phyloP scores from a whole-genome alignment of 2,113 vertebrate genomes.

The Scortum barcoo region DNA sequence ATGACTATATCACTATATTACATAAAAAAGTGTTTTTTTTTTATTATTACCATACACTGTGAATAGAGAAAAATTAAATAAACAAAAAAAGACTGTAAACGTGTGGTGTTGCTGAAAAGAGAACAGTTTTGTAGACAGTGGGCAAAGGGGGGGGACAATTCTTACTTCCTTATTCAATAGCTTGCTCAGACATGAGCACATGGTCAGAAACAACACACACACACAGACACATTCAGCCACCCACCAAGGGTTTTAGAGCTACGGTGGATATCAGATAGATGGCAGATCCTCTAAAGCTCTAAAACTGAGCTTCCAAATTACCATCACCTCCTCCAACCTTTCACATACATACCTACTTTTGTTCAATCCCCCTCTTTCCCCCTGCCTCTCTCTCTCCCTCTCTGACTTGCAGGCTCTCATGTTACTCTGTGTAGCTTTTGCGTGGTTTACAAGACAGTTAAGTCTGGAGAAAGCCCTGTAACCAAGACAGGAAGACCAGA shows the following conservation, averaged over 20 bases:
- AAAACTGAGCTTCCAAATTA: constrained; percentile 84
- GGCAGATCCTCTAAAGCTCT: constrained; percentile 83
- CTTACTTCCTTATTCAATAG: neutral
- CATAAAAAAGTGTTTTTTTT: too few species aligned
- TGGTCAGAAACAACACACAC: constrained; percentile 11
- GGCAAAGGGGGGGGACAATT: neutral
- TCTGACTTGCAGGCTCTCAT: constrained; percentile 61
- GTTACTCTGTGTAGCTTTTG: constrained; percentile 71
- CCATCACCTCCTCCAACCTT: constrained; percentile 77
- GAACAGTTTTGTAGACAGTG: neutral
- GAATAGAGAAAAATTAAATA: neutral
- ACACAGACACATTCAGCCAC: constrained; percentile 55
- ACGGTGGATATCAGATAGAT: constrained; percentile 81
- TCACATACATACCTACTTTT: constrained; percentile 64
- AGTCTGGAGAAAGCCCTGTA: constrained; percentile 70
- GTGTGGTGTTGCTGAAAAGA: neutral
- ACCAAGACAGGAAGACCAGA: constrained; percentile 68
- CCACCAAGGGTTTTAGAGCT: constrained; percentile 67
- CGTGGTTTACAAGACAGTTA: constrained; percentile 78
- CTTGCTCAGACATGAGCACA: constrained; percentile 25
- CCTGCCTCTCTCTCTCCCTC: constrained; percentile 28
- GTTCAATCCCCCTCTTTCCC: constrained; percentile 56
- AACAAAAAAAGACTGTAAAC: neutral
- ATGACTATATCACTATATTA: too few species aligned
- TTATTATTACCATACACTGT: neutral